Base-by-base conservation (phyloP, 2,797 vertebrate species). In the Schizopygopsis pylzovi region DNA sequence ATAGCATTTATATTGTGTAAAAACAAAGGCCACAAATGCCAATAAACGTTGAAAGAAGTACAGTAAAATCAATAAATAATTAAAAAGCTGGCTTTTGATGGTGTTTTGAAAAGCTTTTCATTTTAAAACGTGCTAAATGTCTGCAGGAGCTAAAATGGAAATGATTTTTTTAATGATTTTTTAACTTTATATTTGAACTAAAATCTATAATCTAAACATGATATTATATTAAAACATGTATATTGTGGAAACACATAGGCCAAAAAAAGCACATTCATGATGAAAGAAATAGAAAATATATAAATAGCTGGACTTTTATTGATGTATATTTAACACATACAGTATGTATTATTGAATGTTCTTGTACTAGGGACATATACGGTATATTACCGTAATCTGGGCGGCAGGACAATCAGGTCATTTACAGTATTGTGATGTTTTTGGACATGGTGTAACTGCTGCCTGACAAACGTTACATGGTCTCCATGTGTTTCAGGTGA, bases 401-500 rank as follows among this genome's bases (percentile, higher is more conserved):
- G 15, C 16, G 13, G 15, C 49, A 59, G 7, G 8, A 10, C 56
- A n/a, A n/a, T 12, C 56, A 9, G 56, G 22, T 59, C 39, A 45
- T 25, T 45, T 72, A 13, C 2, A 43, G 20, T 41, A 71, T 71
- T n/a, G 43, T 7, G 20, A n/a, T 2, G 7, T 28, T 52, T 56
- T 56, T 77, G 11, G n/a, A 47, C 43, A 28, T 33, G 45, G 13
- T 16, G 16, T 2, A 16, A 15, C 47, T 49, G 22, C 70, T 72
- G 6, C 28, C n/a, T 18, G 39, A 25, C 13, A 54, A 39, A 4
- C 22, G 22, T n/a, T 59, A 16, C 5, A 22, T 37, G 0, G 22
- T 43, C 16, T 56, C 16, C 54, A 5, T 81, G 5, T 28, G 86
- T 79, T 67, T 7, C 90, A 99, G 98, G 97, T 99, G 88, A 99